These are phyloP conservation scores for Anguilla pacifica DNA, from an alignment of 2,797 vertebrate genomes.

Conservation along the genomic window DNA sequence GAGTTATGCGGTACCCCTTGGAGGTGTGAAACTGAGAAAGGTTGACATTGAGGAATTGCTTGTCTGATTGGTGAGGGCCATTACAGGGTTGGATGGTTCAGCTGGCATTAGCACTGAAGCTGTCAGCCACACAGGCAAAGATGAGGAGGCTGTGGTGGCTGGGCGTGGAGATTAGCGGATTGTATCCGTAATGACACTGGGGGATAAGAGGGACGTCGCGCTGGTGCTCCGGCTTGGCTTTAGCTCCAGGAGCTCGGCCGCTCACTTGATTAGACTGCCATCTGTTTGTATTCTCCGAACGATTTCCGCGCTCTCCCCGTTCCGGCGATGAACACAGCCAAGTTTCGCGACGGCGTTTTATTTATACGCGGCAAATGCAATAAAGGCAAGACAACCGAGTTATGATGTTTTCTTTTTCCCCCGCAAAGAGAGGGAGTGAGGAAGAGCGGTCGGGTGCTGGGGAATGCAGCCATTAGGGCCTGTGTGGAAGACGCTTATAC, in stretches of 20 bases:
- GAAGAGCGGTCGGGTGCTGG: neutral
- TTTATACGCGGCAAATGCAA: neutral
- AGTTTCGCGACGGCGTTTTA: neutral
- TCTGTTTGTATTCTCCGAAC: constrained; percentile 26
- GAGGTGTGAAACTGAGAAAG: neutral
- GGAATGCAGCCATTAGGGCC: neutral
- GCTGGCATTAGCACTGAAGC: neutral
- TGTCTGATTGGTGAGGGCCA: neutral
- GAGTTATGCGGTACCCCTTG: no score
- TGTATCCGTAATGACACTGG: constrained; percentile 10
- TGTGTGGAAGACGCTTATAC: neutral
- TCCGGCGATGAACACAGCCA: neutral
- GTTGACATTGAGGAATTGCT: neutral
- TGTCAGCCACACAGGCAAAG: no score
- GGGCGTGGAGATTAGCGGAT: neutral
- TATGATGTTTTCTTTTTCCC: neutral
- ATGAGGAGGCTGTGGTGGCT: neutral
- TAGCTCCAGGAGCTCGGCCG: neutral
- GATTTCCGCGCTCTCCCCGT: neutral
- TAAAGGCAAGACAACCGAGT: neutral
- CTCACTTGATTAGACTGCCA: constrained; percentile 28
- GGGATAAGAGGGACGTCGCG: neutral
- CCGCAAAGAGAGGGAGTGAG: neutral
- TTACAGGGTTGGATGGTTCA: no score
- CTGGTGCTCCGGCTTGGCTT: neutral